Evolutionary conservation across 2,797 vertebrate species (phyloP).

Genomic region (Sebastes variabilis): DNA sequence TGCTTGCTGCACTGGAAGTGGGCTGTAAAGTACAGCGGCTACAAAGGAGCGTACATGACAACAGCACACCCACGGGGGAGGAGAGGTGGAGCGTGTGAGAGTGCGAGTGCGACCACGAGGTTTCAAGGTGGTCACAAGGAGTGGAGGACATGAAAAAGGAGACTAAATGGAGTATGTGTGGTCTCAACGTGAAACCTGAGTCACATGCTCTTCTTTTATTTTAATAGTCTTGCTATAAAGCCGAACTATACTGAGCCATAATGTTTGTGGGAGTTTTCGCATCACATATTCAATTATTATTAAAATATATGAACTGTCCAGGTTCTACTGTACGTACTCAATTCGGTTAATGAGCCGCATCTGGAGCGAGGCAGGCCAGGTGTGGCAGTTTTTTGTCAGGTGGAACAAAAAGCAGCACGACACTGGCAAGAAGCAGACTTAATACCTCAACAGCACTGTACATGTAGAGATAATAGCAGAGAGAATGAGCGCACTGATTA

Average conservation of each 20-base stretch:
- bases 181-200: background rate
- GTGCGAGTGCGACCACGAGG: background rate
- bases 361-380: background rate
- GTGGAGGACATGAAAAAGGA: background rate
- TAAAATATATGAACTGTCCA: constrained; percentile 25
- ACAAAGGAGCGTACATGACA: constrained; percentile 42
- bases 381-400: background rate
- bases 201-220: background rate
- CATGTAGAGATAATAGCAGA: background rate
- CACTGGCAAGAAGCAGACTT: background rate
- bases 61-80: constrained; percentile 19
- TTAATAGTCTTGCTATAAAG: constrained; percentile 7
- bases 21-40: constrained; percentile 55
- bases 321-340: background rate
- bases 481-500: constrained; percentile 1
- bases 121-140: constrained; percentile 17
- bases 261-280: constrained; percentile 22
- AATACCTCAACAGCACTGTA: background rate
- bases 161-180: background rate
- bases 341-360: constrained; percentile 13
- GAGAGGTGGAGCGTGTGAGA: background rate
- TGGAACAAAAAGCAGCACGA: background rate
- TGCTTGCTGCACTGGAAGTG: constrained; percentile 48
- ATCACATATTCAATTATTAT: constrained; percentile 21
- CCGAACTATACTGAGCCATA: background rate